Percentiles rank a stretch among this genome's conserved stretches.
Evolutionary conservation across 2,888 invertebrate genomes (phyloP).

Genomic region (Cantharis flavilabris): DNA sequence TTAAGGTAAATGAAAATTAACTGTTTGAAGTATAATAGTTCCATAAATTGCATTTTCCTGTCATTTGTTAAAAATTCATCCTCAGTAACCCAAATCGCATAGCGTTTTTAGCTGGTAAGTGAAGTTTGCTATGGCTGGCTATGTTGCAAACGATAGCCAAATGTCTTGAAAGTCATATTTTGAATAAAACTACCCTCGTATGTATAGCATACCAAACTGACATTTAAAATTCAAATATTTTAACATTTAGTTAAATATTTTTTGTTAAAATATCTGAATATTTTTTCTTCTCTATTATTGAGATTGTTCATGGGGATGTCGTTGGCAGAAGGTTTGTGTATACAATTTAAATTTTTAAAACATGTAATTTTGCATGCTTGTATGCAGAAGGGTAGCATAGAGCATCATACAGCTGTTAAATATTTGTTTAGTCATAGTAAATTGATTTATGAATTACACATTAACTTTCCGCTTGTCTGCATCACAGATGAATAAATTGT

Average conservation of each 20-base stretch:
- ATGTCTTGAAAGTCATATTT: no score
- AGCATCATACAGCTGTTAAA: slow-evolving; percentile 20
- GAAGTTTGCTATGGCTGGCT: no score
- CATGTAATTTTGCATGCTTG: slow-evolving; percentile 18
- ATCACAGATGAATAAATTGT: slow-evolving; percentile 1
- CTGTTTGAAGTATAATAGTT: no score
- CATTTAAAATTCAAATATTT: background rate
- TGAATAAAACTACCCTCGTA: no score
- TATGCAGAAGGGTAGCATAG: slow-evolving; percentile 3
- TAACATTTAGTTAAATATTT: background rate
- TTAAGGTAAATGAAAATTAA: no score
- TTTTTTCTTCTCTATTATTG: background rate
- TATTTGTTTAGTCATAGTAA: slow-evolving; percentile 24
- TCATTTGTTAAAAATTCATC: no score
- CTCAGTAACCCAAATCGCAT: no score
- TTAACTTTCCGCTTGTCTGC: slow-evolving; percentile 5
- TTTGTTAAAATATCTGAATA: background rate
- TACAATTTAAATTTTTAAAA: slow-evolving; percentile 27
- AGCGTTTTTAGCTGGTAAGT: no score
- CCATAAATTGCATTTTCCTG: no score
- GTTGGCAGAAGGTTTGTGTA: slow-evolving; percentile 15
- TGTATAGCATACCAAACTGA: background rate
- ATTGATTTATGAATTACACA: slow-evolving; percentile 26
- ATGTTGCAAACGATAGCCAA: no score
- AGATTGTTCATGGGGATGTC: slow-evolving; percentile 10